phyloP scores from a whole-genome alignment of 1,140 invertebrate genomes.

The Ips nitidus region DNA sequence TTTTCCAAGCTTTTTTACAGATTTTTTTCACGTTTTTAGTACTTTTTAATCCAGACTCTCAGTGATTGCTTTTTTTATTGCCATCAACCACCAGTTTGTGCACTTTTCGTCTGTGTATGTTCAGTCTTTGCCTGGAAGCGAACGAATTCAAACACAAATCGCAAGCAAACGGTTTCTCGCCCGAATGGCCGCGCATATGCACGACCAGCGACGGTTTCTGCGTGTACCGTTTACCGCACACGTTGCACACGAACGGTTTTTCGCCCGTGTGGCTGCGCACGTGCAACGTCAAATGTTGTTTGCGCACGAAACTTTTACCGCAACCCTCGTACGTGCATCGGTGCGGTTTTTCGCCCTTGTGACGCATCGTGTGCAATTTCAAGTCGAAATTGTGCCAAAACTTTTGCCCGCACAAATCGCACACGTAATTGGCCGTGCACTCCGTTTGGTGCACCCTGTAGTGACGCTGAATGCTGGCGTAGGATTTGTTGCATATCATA shows the following conservation, averaged over 20 bases:
- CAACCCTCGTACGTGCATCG: constrained; percentile 57
- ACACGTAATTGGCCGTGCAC: constrained; percentile 47
- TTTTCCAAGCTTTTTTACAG: background rate
- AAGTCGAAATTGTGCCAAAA: constrained; percentile 63
- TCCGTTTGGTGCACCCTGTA: constrained; percentile 19
- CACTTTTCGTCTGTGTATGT: constrained; percentile 41
- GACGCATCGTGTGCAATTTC: constrained; percentile 60
- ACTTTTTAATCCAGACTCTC: background rate
- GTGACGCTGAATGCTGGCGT: constrained; percentile 24
- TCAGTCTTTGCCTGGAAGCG: constrained; percentile 39
- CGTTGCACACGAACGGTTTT: constrained; percentile 64
- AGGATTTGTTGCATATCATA: constrained; percentile 56
- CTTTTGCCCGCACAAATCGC: constrained; percentile 69
- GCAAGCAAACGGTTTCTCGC: constrained; percentile 53
- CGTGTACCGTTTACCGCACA: constrained; percentile 65
- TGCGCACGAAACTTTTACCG: constrained; percentile 49
- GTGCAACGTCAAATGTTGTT: constrained; percentile 44
- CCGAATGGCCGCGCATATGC: constrained; percentile 64
- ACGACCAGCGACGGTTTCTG: constrained; percentile 65
- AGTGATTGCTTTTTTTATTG: constrained; percentile 6
- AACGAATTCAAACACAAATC: constrained; percentile 55
- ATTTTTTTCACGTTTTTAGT: too few relatives aligned
- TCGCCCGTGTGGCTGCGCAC: constrained; percentile 74
- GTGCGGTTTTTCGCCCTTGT: constrained; percentile 71
- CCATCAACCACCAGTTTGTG: constrained; percentile 18